A percentile compares a stretch with the other conserved stretches of the same genome.
Conservation (phyloP, 2,113 vertebrate species). For the Prolemur simus region DNA sequence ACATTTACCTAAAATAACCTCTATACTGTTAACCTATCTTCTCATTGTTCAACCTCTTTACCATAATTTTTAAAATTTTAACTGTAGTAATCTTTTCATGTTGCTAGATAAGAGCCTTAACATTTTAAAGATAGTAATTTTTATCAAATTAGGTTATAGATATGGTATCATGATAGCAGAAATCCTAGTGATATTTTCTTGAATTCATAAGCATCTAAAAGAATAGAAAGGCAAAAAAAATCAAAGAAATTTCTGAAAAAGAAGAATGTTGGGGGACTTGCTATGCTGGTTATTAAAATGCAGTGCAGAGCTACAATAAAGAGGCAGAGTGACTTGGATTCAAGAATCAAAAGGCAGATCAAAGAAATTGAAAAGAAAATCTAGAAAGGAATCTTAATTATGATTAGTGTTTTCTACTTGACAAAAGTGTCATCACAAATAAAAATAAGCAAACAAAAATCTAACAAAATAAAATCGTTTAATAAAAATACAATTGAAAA, state of each 20-base stretch:
- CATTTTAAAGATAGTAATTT: background rate
- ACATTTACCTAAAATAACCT: background rate
- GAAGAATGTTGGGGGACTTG: background rate
- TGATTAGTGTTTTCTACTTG: background rate
- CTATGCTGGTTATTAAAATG: background rate
- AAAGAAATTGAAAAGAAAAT: slow-evolving; percentile 19
- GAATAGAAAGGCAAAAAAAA: background rate
- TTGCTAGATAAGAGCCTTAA: background rate
- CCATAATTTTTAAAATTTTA: background rate
- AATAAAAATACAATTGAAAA: background rate
- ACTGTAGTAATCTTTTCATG: background rate
- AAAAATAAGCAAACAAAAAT: slow-evolving; percentile 17
- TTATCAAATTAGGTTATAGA: background rate
- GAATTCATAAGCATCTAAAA: background rate
- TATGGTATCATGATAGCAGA: background rate
- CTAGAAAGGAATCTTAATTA: background rate
- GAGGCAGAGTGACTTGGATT: background rate
- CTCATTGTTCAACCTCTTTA: background rate
- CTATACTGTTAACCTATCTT: background rate
- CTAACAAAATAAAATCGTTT: background rate
- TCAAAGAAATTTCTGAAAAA: background rate
- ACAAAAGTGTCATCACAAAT: background rate
- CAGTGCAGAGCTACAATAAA: background rate
- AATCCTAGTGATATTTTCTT: background rate
- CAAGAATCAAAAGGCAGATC: background rate